Evolutionary conservation across 2,113 vertebrate species (phyloP).

Genomic region (Phrynosoma platyrhinos): DNA sequence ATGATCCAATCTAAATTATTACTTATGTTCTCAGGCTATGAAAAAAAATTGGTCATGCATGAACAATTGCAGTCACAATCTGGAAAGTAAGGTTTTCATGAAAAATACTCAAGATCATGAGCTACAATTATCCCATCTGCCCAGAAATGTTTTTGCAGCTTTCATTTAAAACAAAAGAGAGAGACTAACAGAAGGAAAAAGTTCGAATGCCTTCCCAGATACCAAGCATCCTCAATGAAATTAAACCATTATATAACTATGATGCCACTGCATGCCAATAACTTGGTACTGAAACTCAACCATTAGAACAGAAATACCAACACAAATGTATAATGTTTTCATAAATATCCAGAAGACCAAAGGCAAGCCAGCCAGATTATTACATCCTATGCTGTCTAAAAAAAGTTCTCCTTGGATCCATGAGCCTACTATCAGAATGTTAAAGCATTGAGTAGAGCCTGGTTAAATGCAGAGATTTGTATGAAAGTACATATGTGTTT

Average conservation of each 20-base stretch:
- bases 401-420: background rate
- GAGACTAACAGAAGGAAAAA: background rate
- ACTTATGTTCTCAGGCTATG: constrained; percentile 91
- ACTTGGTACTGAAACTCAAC: background rate
- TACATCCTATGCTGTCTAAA: background rate
- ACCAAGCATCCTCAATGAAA: background rate
- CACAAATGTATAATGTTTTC: background rate
- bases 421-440: background rate
- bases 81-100: background rate
- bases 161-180: background rate
- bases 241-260: background rate
- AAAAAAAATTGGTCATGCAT: constrained; percentile 18
- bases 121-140: background rate
- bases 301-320: no score
- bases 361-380: background rate
- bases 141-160: background rate
- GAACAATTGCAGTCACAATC: background rate
- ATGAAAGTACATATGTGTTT: background rate
- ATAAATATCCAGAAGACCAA: background rate
- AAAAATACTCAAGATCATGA: background rate
- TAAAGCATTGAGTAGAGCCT: background rate
- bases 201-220: background rate
- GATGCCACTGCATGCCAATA: background rate
- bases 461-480: background rate
- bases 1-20: background rate